phyloP scores from a whole-genome alignment of 2,797 vertebrate species.

The Taeniopygia guttata region DNA sequence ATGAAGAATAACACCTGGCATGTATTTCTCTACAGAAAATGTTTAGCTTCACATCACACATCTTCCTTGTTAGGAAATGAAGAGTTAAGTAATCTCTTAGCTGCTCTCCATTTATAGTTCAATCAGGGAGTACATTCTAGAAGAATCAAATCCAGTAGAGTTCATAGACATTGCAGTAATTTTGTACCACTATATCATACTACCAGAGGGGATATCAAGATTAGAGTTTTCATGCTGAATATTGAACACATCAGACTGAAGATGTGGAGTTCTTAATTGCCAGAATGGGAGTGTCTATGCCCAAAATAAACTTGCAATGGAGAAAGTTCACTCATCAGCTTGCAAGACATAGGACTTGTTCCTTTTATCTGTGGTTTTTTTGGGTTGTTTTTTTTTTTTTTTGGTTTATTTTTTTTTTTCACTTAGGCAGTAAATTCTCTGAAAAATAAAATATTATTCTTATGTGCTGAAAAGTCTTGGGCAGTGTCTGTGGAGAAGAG shows the following conservation, averaged over 20 bases:
- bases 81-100: conserved; percentile 51
- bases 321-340: background rate
- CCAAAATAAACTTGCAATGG: background rate
- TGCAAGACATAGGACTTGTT: background rate
- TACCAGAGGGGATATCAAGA: conserved; percentile 30
- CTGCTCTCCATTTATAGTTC: conserved; percentile 34
- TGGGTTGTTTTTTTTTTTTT: background rate
- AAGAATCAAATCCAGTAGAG: conserved; percentile 13
- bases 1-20: background rate
- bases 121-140: conserved; percentile 16
- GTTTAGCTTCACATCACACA: conserved; percentile 11
- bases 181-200: background rate
- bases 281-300: background rate
- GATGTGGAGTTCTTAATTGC: background rate
- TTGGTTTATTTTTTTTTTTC: background rate
- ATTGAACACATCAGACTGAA: background rate
- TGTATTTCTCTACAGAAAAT: background rate
- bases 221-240: conserved; percentile 32
- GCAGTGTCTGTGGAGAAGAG: background rate
- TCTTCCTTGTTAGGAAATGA: conserved; percentile 18
- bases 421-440: background rate
- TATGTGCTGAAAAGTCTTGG: background rate
- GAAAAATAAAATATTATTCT: background rate
- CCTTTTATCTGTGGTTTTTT: background rate
- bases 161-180: conserved; percentile 8